Evolutionary conservation across 2,113 vertebrate species (phyloP).

Genomic region (Machaerirhynchus nigripectus): DNA sequence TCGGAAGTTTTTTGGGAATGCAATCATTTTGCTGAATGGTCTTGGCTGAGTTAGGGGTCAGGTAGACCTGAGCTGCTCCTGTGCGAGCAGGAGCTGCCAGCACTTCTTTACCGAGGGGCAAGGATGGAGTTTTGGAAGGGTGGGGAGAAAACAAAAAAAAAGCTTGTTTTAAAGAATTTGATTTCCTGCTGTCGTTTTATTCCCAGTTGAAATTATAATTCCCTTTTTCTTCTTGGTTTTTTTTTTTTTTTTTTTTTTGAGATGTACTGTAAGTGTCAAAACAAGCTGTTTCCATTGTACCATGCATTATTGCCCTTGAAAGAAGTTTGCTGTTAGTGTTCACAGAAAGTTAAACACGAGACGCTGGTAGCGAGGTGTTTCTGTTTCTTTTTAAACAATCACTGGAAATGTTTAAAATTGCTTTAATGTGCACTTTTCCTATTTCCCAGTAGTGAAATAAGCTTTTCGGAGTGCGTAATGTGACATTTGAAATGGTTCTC

Average conservation of each 20-base stretch:
- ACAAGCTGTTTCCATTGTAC: conserved; percentile 76
- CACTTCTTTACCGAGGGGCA: conserved; percentile 50
- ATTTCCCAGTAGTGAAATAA: conserved; percentile 77
- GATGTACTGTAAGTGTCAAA: conserved; percentile 79
- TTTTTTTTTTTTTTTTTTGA: background rate
- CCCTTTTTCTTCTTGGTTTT: background rate
- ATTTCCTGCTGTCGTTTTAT: conserved; percentile 46
- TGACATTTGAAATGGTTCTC: conserved; percentile 78
- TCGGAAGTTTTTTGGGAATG: conserved; percentile 55
- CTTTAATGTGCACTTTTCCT: conserved; percentile 79
- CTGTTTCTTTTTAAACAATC: conserved; percentile 77
- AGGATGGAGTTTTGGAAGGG: conserved; percentile 64
- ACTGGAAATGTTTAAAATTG: conserved; percentile 81
- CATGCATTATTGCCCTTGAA: conserved; percentile 70
- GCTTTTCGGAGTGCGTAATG: conserved; percentile 75
- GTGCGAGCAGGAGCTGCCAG: conserved; percentile 53
- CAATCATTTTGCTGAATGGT: conserved; percentile 40
- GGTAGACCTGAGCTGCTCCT: conserved; percentile 69
- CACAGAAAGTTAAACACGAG: conserved; percentile 69
- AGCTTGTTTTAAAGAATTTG: conserved; percentile 32
- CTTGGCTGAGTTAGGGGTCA: conserved; percentile 60
- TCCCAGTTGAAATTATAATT: conserved; percentile 26
- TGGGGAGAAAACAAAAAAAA: background rate
- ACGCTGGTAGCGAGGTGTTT: conserved; percentile 73
- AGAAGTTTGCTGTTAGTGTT: conserved; percentile 76